These are phyloP conservation scores for Metellina segmentata DNA, from an alignment of 2,888 invertebrate genomes.

Conservation along the genomic window DNA sequence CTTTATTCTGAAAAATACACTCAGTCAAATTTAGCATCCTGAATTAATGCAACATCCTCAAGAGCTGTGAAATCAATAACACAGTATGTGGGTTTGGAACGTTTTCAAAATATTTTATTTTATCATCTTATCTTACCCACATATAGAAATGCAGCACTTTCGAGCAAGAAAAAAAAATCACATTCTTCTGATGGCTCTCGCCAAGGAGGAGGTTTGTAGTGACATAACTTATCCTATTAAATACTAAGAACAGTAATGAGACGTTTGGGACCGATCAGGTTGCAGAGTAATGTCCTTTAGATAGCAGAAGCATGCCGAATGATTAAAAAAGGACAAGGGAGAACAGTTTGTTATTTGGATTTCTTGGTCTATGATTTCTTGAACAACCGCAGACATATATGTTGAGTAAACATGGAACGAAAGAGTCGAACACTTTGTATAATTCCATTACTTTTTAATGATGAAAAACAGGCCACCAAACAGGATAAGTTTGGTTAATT, in stretches of 20 bases:
- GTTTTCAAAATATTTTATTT: not conserved
- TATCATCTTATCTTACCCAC: not conserved
- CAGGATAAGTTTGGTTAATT: too few relatives aligned
- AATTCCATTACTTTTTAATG: not conserved
- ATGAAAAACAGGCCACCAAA: too few relatives aligned
- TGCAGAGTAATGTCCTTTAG: not conserved
- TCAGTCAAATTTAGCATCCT: not conserved
- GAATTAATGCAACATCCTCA: not conserved
- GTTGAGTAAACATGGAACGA: not conserved
- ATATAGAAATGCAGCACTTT: not conserved
- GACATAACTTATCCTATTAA: not conserved
- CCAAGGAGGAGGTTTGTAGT: not conserved
- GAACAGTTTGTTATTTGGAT: not conserved
- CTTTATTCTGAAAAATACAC: not conserved
- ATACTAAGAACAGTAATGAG: slow-evolving; percentile 1
- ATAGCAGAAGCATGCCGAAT: not conserved
- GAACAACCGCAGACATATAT: not conserved
- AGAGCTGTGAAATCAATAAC: not conserved
- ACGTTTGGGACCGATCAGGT: not conserved
- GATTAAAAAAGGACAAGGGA: not conserved
- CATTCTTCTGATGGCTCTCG: not conserved
- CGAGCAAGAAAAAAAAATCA: not conserved
- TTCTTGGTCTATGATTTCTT: not conserved
- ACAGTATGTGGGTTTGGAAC: not conserved
- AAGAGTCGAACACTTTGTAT: not conserved